Conservation (phyloP, 2,888 invertebrate genomes). For the Macrophya annulata region DNA sequence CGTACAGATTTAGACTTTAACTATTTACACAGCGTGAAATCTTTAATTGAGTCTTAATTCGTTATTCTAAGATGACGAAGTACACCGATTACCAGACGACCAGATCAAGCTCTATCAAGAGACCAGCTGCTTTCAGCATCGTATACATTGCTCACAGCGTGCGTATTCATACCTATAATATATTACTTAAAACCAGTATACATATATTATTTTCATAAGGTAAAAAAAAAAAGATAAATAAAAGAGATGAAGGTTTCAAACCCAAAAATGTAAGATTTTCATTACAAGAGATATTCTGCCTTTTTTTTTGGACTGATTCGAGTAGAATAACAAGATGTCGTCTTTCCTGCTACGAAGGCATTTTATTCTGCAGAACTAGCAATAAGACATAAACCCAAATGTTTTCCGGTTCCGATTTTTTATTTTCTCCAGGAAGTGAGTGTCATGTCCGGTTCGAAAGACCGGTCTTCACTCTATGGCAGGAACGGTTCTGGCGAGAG, state of each 20-base stretch:
- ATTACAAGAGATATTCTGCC: not conserved
- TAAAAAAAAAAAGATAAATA: not conserved
- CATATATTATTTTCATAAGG: not conserved
- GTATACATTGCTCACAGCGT: slow-evolving; percentile 43
- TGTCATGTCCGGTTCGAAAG: slow-evolving; percentile 65
- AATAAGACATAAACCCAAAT: not conserved
- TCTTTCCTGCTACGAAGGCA: not conserved
- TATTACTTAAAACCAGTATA: not conserved
- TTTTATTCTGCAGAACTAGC: not conserved
- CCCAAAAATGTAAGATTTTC: not conserved
- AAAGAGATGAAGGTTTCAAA: not conserved
- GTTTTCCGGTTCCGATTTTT: not conserved
- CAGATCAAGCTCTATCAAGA: slow-evolving; percentile 13
- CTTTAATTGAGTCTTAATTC: not conserved
- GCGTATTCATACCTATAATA: slow-evolving; percentile 21
- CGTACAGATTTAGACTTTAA: slow-evolving; percentile 3
- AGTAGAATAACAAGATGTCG: not conserved
- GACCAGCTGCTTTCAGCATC: slow-evolving; percentile 28
- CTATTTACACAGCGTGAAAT: not conserved
- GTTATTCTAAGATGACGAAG: slow-evolving; percentile 39
- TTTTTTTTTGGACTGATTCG: not conserved
- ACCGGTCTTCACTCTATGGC: slow-evolving; percentile 56
- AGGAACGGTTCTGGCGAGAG: slow-evolving; percentile 37
- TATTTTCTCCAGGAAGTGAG: slow-evolving; percentile 67
- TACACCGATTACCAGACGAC: not conserved